These are phyloP conservation scores for Anoura caudifer DNA, from an alignment of 2,113 vertebrate species.

Conservation along the genomic window DNA sequence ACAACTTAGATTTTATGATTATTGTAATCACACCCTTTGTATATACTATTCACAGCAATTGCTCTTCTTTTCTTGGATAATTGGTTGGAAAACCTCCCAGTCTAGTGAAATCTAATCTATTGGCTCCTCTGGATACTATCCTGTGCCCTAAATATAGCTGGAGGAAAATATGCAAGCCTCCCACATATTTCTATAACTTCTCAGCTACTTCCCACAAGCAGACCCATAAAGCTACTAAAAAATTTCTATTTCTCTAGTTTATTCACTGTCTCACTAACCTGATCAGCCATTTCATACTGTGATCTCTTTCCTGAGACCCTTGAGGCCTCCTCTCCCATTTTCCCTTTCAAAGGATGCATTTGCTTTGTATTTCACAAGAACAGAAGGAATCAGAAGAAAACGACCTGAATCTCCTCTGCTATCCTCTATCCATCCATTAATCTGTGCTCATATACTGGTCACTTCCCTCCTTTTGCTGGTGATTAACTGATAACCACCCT, in stretches of 20 bases:
- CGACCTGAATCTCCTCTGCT: neutral
- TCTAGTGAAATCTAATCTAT: neutral
- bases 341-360: neutral
- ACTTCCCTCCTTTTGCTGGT: neutral
- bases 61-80: neutral
- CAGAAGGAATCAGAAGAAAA: neutral
- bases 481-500: neutral
- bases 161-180: neutral
- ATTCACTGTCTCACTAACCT: neutral
- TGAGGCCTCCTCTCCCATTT: neutral
- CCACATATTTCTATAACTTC: neutral
- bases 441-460: neutral
- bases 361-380: neutral
- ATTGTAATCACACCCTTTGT: neutral
- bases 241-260: neutral
- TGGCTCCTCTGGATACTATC: neutral
- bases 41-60: neutral
- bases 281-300: neutral
- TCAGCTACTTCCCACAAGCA: neutral
- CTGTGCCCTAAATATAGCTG: neutral
- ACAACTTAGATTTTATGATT: neutral
- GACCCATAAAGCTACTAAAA: neutral
- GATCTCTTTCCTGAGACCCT: neutral
- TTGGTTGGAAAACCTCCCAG: neutral
- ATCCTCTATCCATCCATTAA: neutral